A percentile compares a stretch with the other conserved stretches of the same genome.
phyloP scores from a whole-genome alignment of 2,797 vertebrate genomes.

The Scleropages formosus region DNA sequence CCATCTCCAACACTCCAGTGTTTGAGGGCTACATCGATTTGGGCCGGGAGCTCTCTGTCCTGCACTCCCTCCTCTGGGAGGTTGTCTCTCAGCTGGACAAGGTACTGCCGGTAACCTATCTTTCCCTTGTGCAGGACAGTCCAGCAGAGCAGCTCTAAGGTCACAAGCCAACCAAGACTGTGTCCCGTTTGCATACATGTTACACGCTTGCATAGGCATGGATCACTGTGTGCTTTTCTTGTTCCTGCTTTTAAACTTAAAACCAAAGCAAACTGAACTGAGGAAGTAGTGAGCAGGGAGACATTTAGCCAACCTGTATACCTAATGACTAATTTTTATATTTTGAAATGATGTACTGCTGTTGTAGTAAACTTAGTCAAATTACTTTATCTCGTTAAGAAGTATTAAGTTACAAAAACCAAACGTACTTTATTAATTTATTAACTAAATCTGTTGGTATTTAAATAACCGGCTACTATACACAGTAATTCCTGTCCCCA shows the following conservation, averaged over 20 bases:
- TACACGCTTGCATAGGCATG: not conserved
- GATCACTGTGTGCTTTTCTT: constrained; percentile 1
- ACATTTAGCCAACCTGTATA: no score
- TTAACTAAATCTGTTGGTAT: no score
- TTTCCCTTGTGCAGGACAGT: not conserved
- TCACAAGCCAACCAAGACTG: not conserved
- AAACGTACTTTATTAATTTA: no score
- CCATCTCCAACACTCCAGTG: constrained; percentile 84
- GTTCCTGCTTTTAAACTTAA: not conserved
- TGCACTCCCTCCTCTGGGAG: constrained; percentile 91
- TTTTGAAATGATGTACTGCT: no score
- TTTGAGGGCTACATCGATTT: constrained; percentile 95
- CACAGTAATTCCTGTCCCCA: constrained; percentile 42
- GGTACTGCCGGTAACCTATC: constrained; percentile 62
- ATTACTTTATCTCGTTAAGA: no score
- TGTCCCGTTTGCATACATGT: no score
- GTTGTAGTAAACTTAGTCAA: no score
- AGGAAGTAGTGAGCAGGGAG: not conserved
- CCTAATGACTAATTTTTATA: no score
- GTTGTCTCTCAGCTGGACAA: constrained; percentile 92
- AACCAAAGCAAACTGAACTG: not conserved
- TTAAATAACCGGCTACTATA: no score
- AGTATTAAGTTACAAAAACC: no score
- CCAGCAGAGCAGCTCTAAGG: not conserved
- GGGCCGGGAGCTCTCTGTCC: constrained; percentile 87